Evolutionary conservation across 2,113 vertebrate species (phyloP), one percentile per base, ranked within the genome.

Genomic region (Oenanthe oenanthe): DNA sequence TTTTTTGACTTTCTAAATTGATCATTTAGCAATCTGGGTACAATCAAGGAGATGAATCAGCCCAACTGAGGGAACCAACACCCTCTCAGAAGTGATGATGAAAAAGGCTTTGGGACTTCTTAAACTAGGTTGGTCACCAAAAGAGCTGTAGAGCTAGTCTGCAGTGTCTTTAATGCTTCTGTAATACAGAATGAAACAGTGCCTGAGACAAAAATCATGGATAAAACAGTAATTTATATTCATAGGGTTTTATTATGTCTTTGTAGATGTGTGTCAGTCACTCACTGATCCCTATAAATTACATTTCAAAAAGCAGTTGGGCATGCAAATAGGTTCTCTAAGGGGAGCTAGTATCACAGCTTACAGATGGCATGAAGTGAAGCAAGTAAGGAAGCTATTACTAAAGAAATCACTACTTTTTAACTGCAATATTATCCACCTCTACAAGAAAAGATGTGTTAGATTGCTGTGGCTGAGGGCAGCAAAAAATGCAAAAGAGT

Each of bases 191-290:
- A 81, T 71, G 36, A 77, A 93, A 89, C 7, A 54, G 21, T 51
- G 28, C 20, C 38, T 77, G 31, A 50, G 81, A 84, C 16, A 74
- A 93, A 89, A 76, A 57, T 66, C 2, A 87, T 26, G 21, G 47
- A 66, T 66, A 84, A 87, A 89, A 47, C 24, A 62, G 32, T 77
- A 84, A 94, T 95, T 95, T 85, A 81, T 94, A 95, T 93, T 95
- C 80, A 96, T 75, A 75, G 17, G 5, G 26, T 91, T 95, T 86
- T 89, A 91, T 87, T 76, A 70, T 10, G 28, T 90, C 47, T 78
- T 70, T 80, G 56, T 65, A 89, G 76, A 78, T 76, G 40, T 57
- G 18, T 92, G 78, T 89, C 89, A 95, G 76, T 88, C 91, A 80
- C 29, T 91, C 81, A 82, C 48, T 86, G 85, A 93, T 77, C 86